Conservation (phyloP, 2,797 vertebrate species). For the Morelia viridis region DNA sequence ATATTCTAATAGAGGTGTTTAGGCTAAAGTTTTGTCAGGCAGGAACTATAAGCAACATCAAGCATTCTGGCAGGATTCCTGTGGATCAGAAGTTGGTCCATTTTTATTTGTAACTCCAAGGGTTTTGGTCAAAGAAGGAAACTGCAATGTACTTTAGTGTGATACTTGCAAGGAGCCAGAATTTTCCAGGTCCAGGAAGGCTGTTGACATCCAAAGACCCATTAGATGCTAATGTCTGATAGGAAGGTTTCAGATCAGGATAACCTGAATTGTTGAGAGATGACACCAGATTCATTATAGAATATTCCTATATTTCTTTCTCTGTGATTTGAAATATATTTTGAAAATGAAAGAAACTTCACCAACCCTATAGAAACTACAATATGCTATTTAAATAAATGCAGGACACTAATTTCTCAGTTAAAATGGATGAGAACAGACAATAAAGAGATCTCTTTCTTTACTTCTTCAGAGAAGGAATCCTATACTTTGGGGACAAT, state of each 20-base stretch:
- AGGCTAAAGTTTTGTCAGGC: not conserved
- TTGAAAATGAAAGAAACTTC: not conserved
- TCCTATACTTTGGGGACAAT: not conserved
- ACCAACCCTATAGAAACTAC: not conserved
- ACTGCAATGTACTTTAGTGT: not conserved
- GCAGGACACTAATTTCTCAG: not conserved
- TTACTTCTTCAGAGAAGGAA: not conserved
- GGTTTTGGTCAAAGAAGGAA: not conserved
- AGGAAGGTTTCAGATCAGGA: not conserved
- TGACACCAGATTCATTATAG: not conserved
- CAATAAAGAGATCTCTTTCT: not conserved
- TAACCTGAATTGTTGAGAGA: not conserved
- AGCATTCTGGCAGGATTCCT: not conserved
- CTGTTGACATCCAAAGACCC: not conserved
- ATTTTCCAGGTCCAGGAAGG: not conserved
- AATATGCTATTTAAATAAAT: not conserved
- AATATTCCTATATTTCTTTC: not conserved
- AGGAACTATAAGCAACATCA: not conserved
- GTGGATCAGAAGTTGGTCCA: not conserved
- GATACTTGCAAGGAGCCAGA: not conserved
- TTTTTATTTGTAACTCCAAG: not conserved
- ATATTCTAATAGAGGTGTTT: too few relatives aligned
- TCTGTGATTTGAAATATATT: not conserved
- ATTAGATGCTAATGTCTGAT: not conserved
- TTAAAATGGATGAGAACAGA: not conserved